These are phyloP conservation scores for Cheilosia vulpina DNA, from an alignment of 2,888 invertebrate species.

Conservation along the genomic window DNA sequence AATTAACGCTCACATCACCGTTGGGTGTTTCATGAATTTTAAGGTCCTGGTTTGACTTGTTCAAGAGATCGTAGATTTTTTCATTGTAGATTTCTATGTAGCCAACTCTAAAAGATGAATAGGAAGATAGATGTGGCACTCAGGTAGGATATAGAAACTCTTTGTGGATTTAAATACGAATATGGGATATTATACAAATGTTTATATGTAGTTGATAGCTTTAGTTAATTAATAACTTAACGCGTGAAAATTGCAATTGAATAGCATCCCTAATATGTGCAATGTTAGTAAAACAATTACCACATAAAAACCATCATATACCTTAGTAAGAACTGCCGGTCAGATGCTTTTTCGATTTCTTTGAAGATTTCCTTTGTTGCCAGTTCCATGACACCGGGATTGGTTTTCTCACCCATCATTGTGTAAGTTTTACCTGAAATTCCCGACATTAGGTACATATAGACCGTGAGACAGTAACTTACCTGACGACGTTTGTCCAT, in stretches of 20 bases:
- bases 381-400: conserved; percentile 90
- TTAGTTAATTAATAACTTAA: too few species aligned
- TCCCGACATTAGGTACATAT: background rate
- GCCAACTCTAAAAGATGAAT: conserved; percentile 86
- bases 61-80: conserved; percentile 90
- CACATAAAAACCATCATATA: conserved; percentile 20
- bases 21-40: conserved; percentile 87
- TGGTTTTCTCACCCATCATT: conserved; percentile 89
- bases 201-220: too few species aligned
- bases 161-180: too few species aligned
- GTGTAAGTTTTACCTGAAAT: conserved; percentile 89
- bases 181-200: too few species aligned
- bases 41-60: conserved; percentile 85
- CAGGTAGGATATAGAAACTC: too few species aligned
- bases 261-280: too few species aligned
- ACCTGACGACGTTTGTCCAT: conserved; percentile 96
- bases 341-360: conserved; percentile 86
- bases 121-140: background rate
- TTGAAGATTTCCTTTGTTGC: conserved; percentile 89
- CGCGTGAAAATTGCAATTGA: too few species aligned
- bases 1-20: conserved; percentile 87
- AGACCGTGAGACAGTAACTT: conserved; percentile 6
- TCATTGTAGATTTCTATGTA: conserved; percentile 96
- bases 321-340: conserved; percentile 89
- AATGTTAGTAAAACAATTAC: too few species aligned